Conservation (phyloP, 2,113 vertebrate species). For the Mustela nigripes region DNA sequence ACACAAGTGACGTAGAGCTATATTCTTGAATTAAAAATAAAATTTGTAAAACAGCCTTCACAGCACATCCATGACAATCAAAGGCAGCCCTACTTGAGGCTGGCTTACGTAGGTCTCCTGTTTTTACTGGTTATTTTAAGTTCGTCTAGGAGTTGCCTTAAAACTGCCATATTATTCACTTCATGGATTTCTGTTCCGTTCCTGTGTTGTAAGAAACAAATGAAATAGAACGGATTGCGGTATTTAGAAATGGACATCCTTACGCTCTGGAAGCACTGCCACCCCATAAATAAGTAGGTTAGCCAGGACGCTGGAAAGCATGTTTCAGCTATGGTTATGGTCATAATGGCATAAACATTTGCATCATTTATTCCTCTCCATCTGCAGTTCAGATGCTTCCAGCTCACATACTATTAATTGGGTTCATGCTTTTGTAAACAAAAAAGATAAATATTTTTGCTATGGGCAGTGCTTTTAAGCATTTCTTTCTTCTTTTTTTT, state of each 20-base stretch:
- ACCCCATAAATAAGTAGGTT: conserved; percentile 40
- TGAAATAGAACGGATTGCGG: not conserved
- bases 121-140: conserved; percentile 19
- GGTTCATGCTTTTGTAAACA: conserved; percentile 68
- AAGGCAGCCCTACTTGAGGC: not conserved
- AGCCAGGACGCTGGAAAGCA: conserved; percentile 34
- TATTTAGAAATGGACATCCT: not conserved
- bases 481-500: not conserved
- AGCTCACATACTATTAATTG: conserved; percentile 37
- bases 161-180: not conserved
- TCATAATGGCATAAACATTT: conserved; percentile 49
- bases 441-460: conserved; percentile 76
- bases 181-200: conserved; percentile 27
- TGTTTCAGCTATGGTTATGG: not conserved
- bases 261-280: not conserved
- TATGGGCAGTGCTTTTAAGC: not conserved
- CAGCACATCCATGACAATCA: not conserved
- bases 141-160: not conserved
- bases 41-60: not conserved
- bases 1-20: not conserved
- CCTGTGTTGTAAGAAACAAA: not conserved
- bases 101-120: not conserved
- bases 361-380: conserved; percentile 39
- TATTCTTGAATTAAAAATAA: conserved; percentile 23
- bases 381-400: conserved; percentile 64